Conservation (phyloP, 2,113 vertebrate genomes). For the Mastomys coucha region DNA sequence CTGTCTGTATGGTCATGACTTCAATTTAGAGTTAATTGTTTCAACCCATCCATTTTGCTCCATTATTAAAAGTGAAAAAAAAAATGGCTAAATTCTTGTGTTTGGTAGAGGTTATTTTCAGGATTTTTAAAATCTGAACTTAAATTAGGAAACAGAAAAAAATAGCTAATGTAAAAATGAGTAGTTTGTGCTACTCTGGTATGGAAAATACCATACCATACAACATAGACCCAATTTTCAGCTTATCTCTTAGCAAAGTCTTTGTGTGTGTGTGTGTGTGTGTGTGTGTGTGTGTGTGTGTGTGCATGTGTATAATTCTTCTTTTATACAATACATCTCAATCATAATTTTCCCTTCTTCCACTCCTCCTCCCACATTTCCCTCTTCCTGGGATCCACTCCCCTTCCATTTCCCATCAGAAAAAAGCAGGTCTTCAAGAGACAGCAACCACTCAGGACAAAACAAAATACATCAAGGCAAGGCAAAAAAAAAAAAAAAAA, state of each 20-base stretch:
- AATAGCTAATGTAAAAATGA: neutral
- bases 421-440: neutral
- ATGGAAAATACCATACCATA: neutral
- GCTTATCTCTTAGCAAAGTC: too few relatives aligned
- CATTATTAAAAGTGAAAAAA: neutral
- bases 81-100: conserved; percentile 33
- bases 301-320: neutral
- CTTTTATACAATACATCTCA: neutral
- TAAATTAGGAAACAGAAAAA: conserved; percentile 22
- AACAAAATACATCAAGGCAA: neutral
- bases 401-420: neutral
- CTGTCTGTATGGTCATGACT: neutral
- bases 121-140: neutral
- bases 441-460: neutral
- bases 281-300: neutral
- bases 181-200: neutral
- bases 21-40: conserved; percentile 15
- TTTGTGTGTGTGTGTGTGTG: neutral
- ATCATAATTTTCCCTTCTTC: neutral
- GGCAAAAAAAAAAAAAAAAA: neutral
- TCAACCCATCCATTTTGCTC: neutral
- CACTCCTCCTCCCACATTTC: neutral
- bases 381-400: neutral
- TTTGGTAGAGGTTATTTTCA: neutral
- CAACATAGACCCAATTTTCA: neutral